These are phyloP conservation scores for Ophraella communa DNA, from an alignment of 2,888 invertebrate genomes.

Conservation along the genomic window DNA sequence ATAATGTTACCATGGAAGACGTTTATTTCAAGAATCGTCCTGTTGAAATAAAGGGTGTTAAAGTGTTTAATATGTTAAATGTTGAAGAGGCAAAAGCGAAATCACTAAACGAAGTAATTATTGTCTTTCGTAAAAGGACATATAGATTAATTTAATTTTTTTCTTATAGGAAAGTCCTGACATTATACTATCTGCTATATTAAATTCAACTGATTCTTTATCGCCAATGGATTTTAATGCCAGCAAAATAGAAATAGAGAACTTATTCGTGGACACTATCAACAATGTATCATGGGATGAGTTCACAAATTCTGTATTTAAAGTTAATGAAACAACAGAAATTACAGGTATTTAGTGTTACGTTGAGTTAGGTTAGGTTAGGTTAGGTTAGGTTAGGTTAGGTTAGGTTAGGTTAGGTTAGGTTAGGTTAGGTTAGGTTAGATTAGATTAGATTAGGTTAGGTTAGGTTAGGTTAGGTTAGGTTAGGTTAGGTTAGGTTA, in stretches of 20 bases:
- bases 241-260: slow-evolving; percentile 45
- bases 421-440: too few relatives aligned
- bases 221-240: slow-evolving; percentile 4
- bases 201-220: neutral
- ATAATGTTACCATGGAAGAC: slow-evolving; percentile 46
- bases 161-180: slow-evolving; percentile 28
- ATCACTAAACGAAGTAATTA: slow-evolving; percentile 41
- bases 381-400: too few relatives aligned
- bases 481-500: too few relatives aligned
- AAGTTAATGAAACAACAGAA: slow-evolving; percentile 37
- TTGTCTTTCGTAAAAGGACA: neutral
- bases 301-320: slow-evolving; percentile 51
- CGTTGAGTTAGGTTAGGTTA: too few relatives aligned
- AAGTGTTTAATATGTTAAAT: slow-evolving; percentile 45
- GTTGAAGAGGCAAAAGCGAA: slow-evolving; percentile 30
- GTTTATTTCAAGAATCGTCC: slow-evolving; percentile 46
- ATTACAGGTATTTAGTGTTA: slow-evolving; percentile 45
- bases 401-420: too few relatives aligned
- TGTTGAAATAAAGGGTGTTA: slow-evolving; percentile 44
- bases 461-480: too few relatives aligned
- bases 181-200: slow-evolving; percentile 20
- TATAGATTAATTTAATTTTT: neutral
- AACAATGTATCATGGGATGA: slow-evolving; percentile 51
- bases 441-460: too few relatives aligned
- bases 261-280: slow-evolving; percentile 50